Evolutionary conservation across 2,113 vertebrate genomes (phyloP).

Genomic region (Myrmophylax atrothorax): DNA sequence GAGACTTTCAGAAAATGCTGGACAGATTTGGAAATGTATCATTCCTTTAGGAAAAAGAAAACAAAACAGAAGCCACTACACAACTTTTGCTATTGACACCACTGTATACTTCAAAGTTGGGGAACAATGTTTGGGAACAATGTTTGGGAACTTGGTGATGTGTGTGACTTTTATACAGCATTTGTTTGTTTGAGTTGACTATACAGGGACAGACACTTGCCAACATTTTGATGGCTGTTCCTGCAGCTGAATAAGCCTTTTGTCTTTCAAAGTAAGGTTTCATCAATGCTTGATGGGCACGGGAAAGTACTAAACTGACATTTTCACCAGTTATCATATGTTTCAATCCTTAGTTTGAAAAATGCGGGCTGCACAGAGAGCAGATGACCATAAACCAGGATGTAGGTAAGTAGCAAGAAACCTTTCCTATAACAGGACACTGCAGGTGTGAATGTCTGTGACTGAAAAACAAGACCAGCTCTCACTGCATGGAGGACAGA

Average conservation of each 20-base stretch:
- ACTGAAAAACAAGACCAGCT: background rate
- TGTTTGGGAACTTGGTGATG: rapidly evolving
- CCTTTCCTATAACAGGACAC: background rate
- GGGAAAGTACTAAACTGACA: background rate
- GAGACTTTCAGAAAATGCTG: background rate
- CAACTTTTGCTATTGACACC: background rate
- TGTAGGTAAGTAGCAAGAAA: rapidly evolving
- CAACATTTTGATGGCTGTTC: background rate
- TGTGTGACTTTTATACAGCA: rapidly evolving
- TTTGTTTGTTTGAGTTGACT: background rate
- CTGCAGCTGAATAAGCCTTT: background rate
- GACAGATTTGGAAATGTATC: background rate
- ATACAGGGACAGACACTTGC: background rate
- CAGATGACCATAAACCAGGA: background rate
- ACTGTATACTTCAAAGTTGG: background rate
- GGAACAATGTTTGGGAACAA: background rate
- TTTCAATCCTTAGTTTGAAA: background rate
- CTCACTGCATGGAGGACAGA: background rate
- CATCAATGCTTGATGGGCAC: background rate
- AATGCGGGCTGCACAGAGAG: background rate
- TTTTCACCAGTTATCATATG: background rate
- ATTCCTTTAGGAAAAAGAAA: background rate
- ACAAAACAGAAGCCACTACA: background rate
- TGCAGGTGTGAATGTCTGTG: background rate
- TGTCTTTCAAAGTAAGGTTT: background rate